These are phyloP conservation scores for Cyrtonyx montezumae DNA, from an alignment of 2,113 vertebrate species.

Conservation along the genomic window DNA sequence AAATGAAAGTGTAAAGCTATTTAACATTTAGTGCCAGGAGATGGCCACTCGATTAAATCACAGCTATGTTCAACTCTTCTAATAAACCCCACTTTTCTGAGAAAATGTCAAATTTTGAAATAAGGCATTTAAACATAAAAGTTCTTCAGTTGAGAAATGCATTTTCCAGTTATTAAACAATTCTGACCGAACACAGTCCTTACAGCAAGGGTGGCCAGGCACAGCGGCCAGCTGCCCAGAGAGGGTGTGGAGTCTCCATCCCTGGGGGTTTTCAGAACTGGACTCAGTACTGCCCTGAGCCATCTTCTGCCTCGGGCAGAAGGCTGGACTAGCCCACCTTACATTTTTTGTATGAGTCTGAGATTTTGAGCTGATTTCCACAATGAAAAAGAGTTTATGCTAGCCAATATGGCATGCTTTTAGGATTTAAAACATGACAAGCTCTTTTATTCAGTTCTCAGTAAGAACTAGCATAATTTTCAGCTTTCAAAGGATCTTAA, in stretches of 20 bases:
- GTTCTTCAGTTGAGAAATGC: background rate
- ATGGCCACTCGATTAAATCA: background rate
- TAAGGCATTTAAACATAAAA: background rate
- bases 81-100: background rate
- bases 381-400: background rate
- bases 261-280: background rate
- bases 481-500: background rate
- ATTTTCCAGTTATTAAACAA: constrained; percentile 39
- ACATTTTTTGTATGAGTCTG: background rate
- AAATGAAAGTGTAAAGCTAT: background rate
- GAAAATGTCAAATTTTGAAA: background rate
- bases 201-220: background rate
- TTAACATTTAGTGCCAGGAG: background rate
- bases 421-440: background rate
- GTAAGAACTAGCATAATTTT: background rate
- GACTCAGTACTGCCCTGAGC: background rate
- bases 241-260: background rate
- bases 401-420: background rate
- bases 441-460: background rate
- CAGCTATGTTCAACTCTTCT: background rate
- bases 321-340: background rate
- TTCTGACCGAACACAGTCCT: background rate
- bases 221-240: background rate
- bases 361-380: constrained; percentile 5
- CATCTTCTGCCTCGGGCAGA: background rate